Evolutionary conservation across 2,888 invertebrate species (phyloP).

Genomic region (Phaonia tiefii): DNA sequence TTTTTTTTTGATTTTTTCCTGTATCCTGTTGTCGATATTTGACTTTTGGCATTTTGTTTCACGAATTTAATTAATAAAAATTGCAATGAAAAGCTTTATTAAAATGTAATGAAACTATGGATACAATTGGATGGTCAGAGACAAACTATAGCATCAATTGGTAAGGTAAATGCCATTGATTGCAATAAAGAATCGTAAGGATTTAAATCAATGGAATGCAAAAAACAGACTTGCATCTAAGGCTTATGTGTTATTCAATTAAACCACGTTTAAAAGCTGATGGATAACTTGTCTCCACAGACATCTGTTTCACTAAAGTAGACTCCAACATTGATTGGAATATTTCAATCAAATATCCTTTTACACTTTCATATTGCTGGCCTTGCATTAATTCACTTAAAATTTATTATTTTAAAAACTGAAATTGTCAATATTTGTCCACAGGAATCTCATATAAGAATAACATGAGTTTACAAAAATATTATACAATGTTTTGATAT

Average conservation of each 20-base stretch:
- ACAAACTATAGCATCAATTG: not conserved
- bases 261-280: no score
- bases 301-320: no score
- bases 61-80: slow-evolving; percentile 21
- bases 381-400: not conserved
- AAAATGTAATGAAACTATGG: slow-evolving; percentile 16
- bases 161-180: no score
- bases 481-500: not conserved
- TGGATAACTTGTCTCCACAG: no score
- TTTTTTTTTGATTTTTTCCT: not conserved
- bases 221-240: no score
- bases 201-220: not conserved
- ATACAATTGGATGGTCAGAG: not conserved
- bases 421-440: not conserved
- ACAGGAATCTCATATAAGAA: not conserved
- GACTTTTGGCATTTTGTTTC: not conserved
- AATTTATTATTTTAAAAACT: not conserved
- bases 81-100: not conserved
- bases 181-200: no score
- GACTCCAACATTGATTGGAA: no score
- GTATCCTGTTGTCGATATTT: not conserved
- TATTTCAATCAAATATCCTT: no score
- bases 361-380: no score
- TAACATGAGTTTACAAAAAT: not conserved
- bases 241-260: no score